phyloP scores from a whole-genome alignment of 2,113 vertebrate genomes.

The Tenebrosternarchus preto region DNA sequence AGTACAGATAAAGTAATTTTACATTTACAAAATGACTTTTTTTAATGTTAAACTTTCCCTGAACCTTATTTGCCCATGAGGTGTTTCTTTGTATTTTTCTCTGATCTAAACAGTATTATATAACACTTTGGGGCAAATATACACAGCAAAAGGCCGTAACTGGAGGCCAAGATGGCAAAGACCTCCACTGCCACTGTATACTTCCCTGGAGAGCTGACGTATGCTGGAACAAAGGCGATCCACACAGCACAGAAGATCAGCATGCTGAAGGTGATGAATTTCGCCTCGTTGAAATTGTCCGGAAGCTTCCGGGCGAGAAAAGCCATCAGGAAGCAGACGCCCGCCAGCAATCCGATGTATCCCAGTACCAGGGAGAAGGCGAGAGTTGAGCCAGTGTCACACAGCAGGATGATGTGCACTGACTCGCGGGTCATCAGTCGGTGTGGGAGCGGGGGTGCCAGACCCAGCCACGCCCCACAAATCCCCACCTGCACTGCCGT shows the following conservation, averaged over 20 bases:
- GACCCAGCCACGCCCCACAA: slow-evolving; percentile 54
- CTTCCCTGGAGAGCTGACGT: slow-evolving; percentile 66
- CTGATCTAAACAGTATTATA: slow-evolving; percentile 60
- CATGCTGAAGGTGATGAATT: slow-evolving; percentile 69
- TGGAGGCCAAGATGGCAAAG: slow-evolving; percentile 65
- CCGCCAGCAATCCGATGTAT: slow-evolving; percentile 58
- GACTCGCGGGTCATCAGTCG: slow-evolving; percentile 50
- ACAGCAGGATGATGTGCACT: slow-evolving; percentile 55
- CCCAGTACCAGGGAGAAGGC: slow-evolving; percentile 60
- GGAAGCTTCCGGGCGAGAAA: slow-evolving; percentile 63
- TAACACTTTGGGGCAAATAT: slow-evolving; percentile 67
- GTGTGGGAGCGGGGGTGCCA: slow-evolving; percentile 51
- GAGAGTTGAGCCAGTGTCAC: slow-evolving; percentile 57
- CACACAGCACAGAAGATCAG: slow-evolving; percentile 66
- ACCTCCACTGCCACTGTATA: slow-evolving; percentile 63
- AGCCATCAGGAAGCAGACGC: slow-evolving; percentile 58
- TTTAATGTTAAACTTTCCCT: slow-evolving; percentile 32
- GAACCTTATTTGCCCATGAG: slow-evolving; percentile 51
- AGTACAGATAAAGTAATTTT: background rate
- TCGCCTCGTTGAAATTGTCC: slow-evolving; percentile 66
- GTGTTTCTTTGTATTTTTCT: slow-evolving; percentile 61
- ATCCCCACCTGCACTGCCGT: slow-evolving; percentile 59
- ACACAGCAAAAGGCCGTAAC: slow-evolving; percentile 61
- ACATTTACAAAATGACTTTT: too few species aligned
- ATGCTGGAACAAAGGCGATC: slow-evolving; percentile 62